These are phyloP conservation scores for Pogonophryne albipinna DNA, from an alignment of 2,797 vertebrate species.

Conservation along the genomic window DNA sequence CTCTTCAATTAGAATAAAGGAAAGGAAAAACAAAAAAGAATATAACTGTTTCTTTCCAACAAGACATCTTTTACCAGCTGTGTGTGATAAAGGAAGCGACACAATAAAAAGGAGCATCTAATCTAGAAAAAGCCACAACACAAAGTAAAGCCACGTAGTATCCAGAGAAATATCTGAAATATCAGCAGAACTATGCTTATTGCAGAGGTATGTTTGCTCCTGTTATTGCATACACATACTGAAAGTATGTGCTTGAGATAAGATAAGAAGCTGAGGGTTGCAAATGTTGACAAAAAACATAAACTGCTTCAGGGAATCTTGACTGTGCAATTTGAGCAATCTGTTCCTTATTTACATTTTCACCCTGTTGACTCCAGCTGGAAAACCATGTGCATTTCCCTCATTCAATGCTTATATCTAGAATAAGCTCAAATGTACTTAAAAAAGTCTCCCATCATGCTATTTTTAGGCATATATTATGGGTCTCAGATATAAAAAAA, in stretches of 20 bases:
- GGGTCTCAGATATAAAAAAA: too few relatives aligned
- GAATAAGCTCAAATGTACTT: neutral
- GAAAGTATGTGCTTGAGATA: constrained; percentile 1
- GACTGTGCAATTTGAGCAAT: constrained; percentile 3
- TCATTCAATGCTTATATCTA: neutral
- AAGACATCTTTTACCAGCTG: neutral
- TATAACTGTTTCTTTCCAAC: neutral
- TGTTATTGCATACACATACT: neutral
- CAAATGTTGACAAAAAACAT: constrained; percentile 22
- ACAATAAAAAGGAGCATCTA: neutral
- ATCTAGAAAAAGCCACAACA: neutral
- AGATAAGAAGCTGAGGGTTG: neutral
- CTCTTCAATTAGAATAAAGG: neutral
- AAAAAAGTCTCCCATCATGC: too few relatives aligned
- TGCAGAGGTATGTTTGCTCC: neutral
- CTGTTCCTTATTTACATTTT: constrained; percentile 8
- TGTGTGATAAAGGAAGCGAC: neutral
- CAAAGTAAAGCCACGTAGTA: neutral
- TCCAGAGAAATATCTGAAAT: neutral
- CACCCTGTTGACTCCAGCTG: neutral
- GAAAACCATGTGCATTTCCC: neutral
- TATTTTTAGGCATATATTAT: too few relatives aligned
- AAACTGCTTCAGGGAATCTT: constrained; percentile 4
- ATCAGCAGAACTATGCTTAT: neutral
- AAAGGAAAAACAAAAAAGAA: too few relatives aligned